Evolutionary conservation across 2,113 vertebrate species (phyloP).

Genomic region (Eublepharis macularius): DNA sequence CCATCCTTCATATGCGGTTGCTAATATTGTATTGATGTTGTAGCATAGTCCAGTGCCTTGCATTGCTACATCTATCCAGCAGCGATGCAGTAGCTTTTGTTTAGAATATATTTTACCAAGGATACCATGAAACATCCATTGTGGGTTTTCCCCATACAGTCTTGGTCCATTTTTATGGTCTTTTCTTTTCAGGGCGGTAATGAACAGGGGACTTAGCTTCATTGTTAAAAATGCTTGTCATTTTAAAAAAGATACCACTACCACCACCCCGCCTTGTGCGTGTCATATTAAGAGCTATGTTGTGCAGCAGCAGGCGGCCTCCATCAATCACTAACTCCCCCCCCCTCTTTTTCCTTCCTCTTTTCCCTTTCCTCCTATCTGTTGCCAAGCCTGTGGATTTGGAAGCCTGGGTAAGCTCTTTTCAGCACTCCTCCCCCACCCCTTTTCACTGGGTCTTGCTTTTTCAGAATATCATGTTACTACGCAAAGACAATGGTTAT

Average conservation of each 20-base stretch:
- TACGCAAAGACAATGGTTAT: slow-evolving; percentile 57
- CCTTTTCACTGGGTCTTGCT: slow-evolving; percentile 68
- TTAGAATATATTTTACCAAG: neutral
- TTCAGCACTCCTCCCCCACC: neutral
- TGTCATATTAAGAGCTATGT: slow-evolving; percentile 43
- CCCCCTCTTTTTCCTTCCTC: slow-evolving; percentile 52
- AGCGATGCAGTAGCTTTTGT: neutral
- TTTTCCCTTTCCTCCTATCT: slow-evolving; percentile 26
- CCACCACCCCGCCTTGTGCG: slow-evolving; percentile 54
- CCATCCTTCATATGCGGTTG: rapidly evolving
- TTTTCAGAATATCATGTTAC: slow-evolving; percentile 86
- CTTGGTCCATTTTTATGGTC: neutral
- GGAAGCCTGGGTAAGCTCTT: slow-evolving; percentile 82
- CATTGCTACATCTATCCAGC: neutral
- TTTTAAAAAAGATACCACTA: slow-evolving; percentile 38
- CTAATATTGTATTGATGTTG: neutral
- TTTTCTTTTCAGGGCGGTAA: neutral
- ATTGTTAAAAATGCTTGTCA: slow-evolving; percentile 37
- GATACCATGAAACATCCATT: neutral
- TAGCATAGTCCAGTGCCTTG: neutral
- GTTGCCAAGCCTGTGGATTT: slow-evolving; percentile 83
- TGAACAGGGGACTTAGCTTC: slow-evolving; percentile 38
- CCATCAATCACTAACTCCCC: slow-evolving; percentile 62
- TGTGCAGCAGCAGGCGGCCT: slow-evolving; percentile 56
- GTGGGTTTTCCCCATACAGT: neutral